A percentile compares a stretch with the other conserved stretches of the same genome.
phyloP scores from a whole-genome alignment of 2,888 invertebrate genomes.

The Sicus ferrugineus region DNA sequence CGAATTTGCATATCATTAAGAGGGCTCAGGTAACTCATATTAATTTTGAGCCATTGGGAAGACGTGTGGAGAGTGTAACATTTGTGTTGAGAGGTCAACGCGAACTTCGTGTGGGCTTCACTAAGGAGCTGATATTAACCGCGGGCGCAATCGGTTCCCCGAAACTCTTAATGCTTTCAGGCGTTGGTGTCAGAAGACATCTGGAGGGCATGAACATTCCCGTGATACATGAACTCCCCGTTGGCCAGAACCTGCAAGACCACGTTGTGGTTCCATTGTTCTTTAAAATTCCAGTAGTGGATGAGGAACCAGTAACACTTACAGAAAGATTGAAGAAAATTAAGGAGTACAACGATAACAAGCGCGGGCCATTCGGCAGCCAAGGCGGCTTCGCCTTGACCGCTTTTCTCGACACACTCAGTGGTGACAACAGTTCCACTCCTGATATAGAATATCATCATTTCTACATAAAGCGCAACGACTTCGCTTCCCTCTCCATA shows the following conservation, averaged over 20 bases:
- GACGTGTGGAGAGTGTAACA: slow-evolving; percentile 65
- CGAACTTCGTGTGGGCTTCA: slow-evolving; percentile 45
- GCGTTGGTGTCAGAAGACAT: slow-evolving; percentile 54
- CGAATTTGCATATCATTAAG: slow-evolving; percentile 71
- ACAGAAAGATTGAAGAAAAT: slow-evolving; percentile 58
- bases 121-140: slow-evolving; percentile 56
- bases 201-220: slow-evolving; percentile 48
- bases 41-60: slow-evolving; percentile 63
- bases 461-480: slow-evolving; percentile 40
- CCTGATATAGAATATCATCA: slow-evolving; percentile 70
- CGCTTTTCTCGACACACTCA: slow-evolving; percentile 68
- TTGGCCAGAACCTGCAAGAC: slow-evolving; percentile 82
- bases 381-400: slow-evolving; percentile 63
- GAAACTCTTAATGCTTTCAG: slow-evolving; percentile 59
- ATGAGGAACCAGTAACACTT: slow-evolving; percentile 47
- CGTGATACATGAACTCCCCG: slow-evolving; percentile 56
- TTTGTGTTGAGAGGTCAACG: slow-evolving; percentile 54
- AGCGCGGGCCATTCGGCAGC: slow-evolving; percentile 65
- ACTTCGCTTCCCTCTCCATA: slow-evolving; percentile 46
- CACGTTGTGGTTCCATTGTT: slow-evolving; percentile 70
- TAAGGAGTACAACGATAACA: slow-evolving; percentile 67
- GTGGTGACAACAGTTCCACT: slow-evolving; percentile 63
- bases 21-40: slow-evolving; percentile 68
- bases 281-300: slow-evolving; percentile 49
- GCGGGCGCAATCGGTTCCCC: slow-evolving; percentile 59